Evolutionary conservation across 2,888 invertebrate genomes (phyloP), one percentile per base, ranked within the genome.

Genomic region (Macaria liturata): DNA sequence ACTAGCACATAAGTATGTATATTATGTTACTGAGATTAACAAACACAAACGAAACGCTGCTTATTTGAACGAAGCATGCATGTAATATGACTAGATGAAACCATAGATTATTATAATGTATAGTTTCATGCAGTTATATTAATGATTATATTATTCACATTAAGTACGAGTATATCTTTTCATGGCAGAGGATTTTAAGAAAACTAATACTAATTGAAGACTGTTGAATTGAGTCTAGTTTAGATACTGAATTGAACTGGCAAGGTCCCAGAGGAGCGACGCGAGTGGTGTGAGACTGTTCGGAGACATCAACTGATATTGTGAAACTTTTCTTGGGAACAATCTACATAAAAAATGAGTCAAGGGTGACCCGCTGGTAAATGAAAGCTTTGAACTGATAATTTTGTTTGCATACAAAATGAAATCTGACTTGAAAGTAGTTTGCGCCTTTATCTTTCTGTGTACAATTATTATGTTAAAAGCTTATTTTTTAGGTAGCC

Each of bases 321-420:
- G 84, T 88, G 79, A 87, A 90, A 89, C 87, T 89, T 91, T 89
- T 85, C 88, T 88, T 90, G 81, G 79, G 80, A 81, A 81, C 84
- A 89, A 90, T 90, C 86, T 90, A 87, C 91, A 90, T 91, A 90
- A 90, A 90, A 88, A 90, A 90, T 90, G 89, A 90, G 86, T 76
- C 63, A 75, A 83, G 88, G 87, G 87, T 84, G 86, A 88, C 87
- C 87, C 84, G 84, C 80, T 81, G 79, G 86, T 87, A 90, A 90
- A 89, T 88, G 88, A 88, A 82, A 86, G 82, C 84, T 84, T 89
- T 88, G 84, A 88, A 85, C 88, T 86, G 87, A 86, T 89, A 88
- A 88, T 89, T 88, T 88, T 87, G 83, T 89, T 88, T 89, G 86
- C 87, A 89, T 88, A 82, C 77, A 75, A 84, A 88, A 88, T 86